Conservation (phyloP, 2,797 vertebrate genomes). For the Brachyrhaphis roseni region DNA sequence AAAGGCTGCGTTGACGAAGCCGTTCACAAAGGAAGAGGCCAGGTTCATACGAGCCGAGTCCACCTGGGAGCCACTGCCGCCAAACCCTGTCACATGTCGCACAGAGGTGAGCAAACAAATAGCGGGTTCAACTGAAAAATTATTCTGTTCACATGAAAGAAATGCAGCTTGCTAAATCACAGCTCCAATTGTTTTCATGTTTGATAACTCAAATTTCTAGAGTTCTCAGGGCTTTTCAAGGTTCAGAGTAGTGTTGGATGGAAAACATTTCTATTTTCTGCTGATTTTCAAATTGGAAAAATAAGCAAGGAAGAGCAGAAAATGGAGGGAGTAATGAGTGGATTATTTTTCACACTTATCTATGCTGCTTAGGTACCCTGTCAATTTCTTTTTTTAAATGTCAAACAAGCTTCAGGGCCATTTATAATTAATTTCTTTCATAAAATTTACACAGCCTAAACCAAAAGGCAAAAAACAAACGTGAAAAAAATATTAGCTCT, state of each 20-base stretch:
- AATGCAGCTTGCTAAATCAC: not conserved
- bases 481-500: not conserved
- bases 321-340: not conserved
- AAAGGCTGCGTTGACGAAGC: conserved; percentile 97
- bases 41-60: conserved; percentile 98
- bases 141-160: not conserved
- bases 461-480: not conserved
- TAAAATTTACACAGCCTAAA: not conserved
- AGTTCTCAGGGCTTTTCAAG: not conserved
- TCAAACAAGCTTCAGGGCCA: not conserved
- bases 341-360: not conserved
- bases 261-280: not conserved
- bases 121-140: not conserved
- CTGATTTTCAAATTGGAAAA: not conserved
- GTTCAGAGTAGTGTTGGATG: not conserved
- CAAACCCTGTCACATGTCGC: conserved; percentile 84
- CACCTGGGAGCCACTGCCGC: conserved; percentile 95
- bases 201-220: not conserved
- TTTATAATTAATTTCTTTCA: not conserved
- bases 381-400: not conserved
- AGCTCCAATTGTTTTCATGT: not conserved
- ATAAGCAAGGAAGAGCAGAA: not conserved
- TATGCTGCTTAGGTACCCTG: not conserved
- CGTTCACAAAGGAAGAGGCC: conserved; percentile 98
- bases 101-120: not conserved